Evolutionary conservation across 2,888 invertebrate species (phyloP).

Genomic region (Heliconius ismenius): DNA sequence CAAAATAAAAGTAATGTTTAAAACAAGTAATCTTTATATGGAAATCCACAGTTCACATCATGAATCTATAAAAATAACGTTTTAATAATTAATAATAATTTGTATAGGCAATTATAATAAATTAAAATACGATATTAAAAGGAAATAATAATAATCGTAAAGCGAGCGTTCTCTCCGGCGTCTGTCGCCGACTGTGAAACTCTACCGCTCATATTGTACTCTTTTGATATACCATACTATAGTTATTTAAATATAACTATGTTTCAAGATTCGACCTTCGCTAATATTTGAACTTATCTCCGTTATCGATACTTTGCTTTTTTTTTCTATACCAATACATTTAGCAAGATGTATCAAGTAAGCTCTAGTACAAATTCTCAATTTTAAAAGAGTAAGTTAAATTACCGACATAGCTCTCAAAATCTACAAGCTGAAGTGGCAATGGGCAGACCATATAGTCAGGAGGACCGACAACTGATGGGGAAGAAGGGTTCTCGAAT

Average conservation of each 20-base stretch:
- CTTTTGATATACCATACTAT: no score
- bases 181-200: constrained; percentile 25
- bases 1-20: background rate
- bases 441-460: no score
- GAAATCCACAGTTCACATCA: background rate
- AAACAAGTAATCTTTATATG: background rate
- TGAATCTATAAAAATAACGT: background rate
- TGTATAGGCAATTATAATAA: no score
- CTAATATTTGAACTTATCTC: constrained; percentile 67
- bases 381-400: background rate
- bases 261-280: constrained; percentile 61
- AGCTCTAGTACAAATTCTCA: background rate
- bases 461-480: no score
- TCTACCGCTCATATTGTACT: constrained; percentile 36
- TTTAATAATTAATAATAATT: background rate
- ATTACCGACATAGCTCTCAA: no score
- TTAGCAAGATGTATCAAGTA: no score
- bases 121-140: no score
- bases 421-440: no score
- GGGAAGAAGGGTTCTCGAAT: no score
- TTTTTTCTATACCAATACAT: constrained; percentile 31
- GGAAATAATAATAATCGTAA: background rate
- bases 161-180: constrained; percentile 13
- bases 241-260: constrained; percentile 51
- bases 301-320: constrained; percentile 47